Conservation (phyloP, 2,888 invertebrate genomes). For the Stratiomys singularior region DNA sequence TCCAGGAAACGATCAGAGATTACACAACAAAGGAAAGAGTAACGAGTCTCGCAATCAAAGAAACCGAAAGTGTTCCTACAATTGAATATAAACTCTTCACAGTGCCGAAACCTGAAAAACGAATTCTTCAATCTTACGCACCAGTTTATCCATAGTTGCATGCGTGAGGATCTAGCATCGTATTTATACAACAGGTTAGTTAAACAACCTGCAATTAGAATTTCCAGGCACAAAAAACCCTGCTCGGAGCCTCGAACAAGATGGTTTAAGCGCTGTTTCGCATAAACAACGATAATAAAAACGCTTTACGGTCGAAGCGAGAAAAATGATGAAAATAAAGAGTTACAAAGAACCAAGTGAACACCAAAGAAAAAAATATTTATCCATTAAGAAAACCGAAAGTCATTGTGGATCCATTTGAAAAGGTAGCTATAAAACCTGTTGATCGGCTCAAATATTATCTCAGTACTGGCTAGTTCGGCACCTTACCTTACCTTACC, state of each 20-base stretch:
- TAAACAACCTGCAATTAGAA: conserved; percentile 30
- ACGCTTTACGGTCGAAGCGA: background rate
- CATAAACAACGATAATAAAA: conserved; percentile 36
- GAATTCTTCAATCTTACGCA: background rate
- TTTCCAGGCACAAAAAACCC: background rate
- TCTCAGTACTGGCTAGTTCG: background rate
- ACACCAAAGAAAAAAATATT: conserved; percentile 11
- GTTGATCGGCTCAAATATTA: conserved; percentile 7
- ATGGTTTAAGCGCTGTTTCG: conserved; percentile 21
- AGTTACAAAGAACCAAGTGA: background rate
- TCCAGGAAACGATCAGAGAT: conserved; percentile 21
- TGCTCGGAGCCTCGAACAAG: too few relatives aligned
- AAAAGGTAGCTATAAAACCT: conserved; percentile 9
- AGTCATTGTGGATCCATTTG: conserved; percentile 29
- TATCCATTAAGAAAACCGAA: conserved; percentile 43
- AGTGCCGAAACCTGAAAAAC: background rate
- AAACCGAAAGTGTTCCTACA: conserved; percentile 33
- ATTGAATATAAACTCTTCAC: background rate
- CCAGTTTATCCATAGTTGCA: background rate
- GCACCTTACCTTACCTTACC: background rate
- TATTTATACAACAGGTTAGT: background rate
- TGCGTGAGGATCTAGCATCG: background rate
- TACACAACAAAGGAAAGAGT: conserved; percentile 5
- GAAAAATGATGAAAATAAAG: background rate
- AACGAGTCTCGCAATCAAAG: conserved; percentile 21